phyloP scores from a whole-genome alignment of 2,797 vertebrate genomes.

The Molossus molossus region DNA sequence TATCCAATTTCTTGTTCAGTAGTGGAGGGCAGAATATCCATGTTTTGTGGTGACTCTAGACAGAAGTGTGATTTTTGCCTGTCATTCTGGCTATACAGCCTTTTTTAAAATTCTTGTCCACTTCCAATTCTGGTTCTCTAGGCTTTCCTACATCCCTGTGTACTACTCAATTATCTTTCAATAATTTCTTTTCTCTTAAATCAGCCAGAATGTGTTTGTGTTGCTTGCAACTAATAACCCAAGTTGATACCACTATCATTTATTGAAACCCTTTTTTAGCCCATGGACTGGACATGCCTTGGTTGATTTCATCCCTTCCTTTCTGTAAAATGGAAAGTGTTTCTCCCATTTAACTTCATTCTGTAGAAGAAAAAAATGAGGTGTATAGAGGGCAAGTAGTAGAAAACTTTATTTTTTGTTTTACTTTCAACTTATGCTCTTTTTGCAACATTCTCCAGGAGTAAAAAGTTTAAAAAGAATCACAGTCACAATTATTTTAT shows the following conservation, averaged over 20 bases:
- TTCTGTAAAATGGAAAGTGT: constrained; percentile 41
- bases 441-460: constrained; percentile 32
- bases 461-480: constrained; percentile 47
- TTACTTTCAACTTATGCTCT: not conserved
- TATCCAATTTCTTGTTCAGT: not conserved
- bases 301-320: not conserved
- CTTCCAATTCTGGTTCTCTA: not conserved
- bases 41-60: not conserved
- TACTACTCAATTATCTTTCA: not conserved
- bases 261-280: not conserved
- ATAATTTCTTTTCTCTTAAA: not conserved
- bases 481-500: not conserved
- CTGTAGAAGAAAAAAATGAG: constrained; percentile 13
- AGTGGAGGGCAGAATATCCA: not conserved
- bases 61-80: not conserved
- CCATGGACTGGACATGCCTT: not conserved
- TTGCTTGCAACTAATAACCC: constrained; percentile 5
- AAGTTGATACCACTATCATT: not conserved
- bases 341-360: constrained; percentile 6
- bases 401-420: constrained; percentile 10
- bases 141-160: not conserved
- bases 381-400: not conserved
- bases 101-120: not conserved
- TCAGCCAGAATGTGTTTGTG: not conserved
- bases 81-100: not conserved